Conservation (phyloP, 2,113 vertebrate genomes). For the Naja naja region DNA sequence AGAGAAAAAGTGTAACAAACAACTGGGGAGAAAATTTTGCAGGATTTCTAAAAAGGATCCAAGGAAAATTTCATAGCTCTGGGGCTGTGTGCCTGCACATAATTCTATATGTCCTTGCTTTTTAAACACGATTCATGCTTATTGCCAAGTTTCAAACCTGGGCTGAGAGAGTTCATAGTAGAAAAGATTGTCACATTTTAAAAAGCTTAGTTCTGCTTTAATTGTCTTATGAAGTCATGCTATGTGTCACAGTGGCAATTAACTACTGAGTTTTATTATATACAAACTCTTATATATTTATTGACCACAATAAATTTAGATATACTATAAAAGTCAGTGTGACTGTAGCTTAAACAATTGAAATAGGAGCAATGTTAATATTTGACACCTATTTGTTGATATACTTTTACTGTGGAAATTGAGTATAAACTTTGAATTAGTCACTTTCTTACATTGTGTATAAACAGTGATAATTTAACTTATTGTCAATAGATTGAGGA, state of each 20-base stretch:
- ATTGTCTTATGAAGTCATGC: slow-evolving; percentile 39
- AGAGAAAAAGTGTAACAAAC: not conserved
- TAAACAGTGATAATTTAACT: not conserved
- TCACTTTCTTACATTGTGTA: not conserved
- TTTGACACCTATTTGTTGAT: slow-evolving; percentile 9
- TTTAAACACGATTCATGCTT: not conserved
- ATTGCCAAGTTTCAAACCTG: not conserved
- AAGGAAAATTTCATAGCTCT: not conserved
- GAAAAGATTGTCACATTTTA: slow-evolving; percentile 18
- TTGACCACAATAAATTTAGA: slow-evolving; percentile 58
- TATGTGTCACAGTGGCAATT: slow-evolving; percentile 57
- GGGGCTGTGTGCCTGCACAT: no score
- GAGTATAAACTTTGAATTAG: not conserved
- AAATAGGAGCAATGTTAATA: slow-evolving; percentile 2
- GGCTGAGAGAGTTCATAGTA: not conserved
- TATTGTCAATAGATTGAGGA: not conserved
- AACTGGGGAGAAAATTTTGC: not conserved
- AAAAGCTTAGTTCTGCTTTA: slow-evolving; percentile 48
- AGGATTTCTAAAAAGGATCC: not conserved
- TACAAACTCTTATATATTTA: slow-evolving; percentile 37
- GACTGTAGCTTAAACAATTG: slow-evolving; percentile 43
- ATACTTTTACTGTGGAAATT: not conserved
- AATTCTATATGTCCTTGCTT: not conserved
- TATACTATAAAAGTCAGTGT: slow-evolving; percentile 52
- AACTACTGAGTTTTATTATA: slow-evolving; percentile 46